Percentiles rank a stretch among this genome's conserved stretches.
These are phyloP conservation scores for Bemisia tabaci DNA, from an alignment of 1,140 invertebrate genomes.

Conservation along the genomic window DNA sequence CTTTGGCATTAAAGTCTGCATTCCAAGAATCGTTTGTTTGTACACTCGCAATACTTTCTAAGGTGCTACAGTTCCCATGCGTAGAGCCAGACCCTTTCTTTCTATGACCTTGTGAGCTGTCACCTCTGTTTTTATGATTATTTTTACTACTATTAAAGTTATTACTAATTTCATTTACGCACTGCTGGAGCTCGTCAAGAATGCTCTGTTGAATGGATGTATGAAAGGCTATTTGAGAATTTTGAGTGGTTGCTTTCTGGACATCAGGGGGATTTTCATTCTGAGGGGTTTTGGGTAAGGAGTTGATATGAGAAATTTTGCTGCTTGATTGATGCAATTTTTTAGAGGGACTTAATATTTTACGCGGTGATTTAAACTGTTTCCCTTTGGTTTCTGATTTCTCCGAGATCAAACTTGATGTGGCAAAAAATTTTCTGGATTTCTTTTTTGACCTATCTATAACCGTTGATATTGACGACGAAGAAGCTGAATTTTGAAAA, in stretches of 20 bases:
- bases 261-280: neutral
- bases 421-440: neutral
- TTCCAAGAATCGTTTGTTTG: slow-evolving; percentile 13
- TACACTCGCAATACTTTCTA: slow-evolving; percentile 2
- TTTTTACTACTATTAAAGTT: neutral
- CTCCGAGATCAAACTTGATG: neutral
- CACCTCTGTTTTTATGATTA: neutral
- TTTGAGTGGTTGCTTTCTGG: neutral
- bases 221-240: neutral
- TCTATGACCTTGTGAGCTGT: neutral
- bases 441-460: neutral
- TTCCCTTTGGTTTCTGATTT: neutral
- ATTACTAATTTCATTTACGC: neutral
- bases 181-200: neutral
- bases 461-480: neutral
- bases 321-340: neutral
- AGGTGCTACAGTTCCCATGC: neutral
- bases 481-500: neutral
- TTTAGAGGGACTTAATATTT: neutral
- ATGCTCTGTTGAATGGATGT: neutral
- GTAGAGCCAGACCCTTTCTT: neutral
- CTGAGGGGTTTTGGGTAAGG: neutral
- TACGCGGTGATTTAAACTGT: neutral
- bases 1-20: slow-evolving; percentile 7
- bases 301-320: neutral